Evolutionary conservation across 2,113 vertebrate genomes (phyloP).

Genomic region (Leptobrachium ailaonicum): DNA sequence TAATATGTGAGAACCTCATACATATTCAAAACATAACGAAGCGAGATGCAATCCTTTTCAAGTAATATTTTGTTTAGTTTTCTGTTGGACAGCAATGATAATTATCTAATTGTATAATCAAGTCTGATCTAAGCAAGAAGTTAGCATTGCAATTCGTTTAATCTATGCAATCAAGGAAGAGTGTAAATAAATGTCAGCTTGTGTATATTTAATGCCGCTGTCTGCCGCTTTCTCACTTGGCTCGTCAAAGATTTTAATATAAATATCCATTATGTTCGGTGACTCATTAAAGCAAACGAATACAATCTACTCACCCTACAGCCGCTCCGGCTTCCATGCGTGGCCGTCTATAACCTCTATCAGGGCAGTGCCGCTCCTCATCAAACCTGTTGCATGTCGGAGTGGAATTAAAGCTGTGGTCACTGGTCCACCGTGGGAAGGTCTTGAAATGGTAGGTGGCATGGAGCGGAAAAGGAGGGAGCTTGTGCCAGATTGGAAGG

Average conservation of each 20-base stretch:
- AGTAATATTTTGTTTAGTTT: conserved; percentile 7
- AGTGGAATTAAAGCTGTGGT: no score
- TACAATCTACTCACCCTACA: background rate
- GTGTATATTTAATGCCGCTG: conserved; percentile 24
- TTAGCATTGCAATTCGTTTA: conserved; percentile 21
- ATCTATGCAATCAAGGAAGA: conserved; percentile 40
- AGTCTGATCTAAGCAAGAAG: conserved; percentile 14
- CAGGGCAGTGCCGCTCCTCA: no score
- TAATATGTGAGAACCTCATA: background rate
- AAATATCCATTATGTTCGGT: conserved; percentile 13
- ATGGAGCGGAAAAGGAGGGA: no score
- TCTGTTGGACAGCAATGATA: conserved; percentile 36
- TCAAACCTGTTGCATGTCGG: no score
- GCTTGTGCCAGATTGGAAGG: no score
- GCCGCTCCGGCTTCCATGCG: background rate
- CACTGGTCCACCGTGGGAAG: no score
- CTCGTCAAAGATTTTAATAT: conserved; percentile 13
- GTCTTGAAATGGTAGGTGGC: no score
- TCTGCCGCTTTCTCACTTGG: conserved; percentile 2
- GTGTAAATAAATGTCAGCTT: conserved; percentile 36
- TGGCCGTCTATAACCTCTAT: no score
- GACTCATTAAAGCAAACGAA: background rate
- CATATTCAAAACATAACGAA: background rate
- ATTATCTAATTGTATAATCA: conserved; percentile 43
- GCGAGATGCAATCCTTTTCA: background rate